These are phyloP conservation scores for Sepiola atlantica DNA, from an alignment of 2,888 invertebrate genomes.

Conservation along the genomic window DNA sequence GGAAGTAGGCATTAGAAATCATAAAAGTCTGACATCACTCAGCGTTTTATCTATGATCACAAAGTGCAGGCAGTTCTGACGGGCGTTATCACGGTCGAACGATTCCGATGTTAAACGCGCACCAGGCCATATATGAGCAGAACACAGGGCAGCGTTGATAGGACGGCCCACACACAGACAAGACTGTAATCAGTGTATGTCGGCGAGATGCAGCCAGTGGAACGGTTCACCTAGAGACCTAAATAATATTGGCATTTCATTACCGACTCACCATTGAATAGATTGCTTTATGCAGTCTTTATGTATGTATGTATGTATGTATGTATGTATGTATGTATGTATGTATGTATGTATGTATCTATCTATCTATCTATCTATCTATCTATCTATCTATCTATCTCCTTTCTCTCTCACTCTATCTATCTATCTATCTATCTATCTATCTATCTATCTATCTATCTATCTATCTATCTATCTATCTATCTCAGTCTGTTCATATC, in stretches of 20 bases:
- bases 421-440: not conserved
- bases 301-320: not conserved
- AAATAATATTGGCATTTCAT: not conserved
- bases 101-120: not conserved
- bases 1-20: not conserved
- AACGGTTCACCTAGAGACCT: slow-evolving; percentile 9
- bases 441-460: not conserved
- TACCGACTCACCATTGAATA: not conserved
- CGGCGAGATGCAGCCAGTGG: not conserved
- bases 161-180: not conserved
- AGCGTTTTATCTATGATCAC: not conserved
- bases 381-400: not conserved
- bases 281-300: not conserved
- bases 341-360: not conserved
- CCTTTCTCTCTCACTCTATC: not conserved
- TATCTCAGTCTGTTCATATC: too few relatives aligned
- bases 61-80: not conserved
- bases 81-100: not conserved
- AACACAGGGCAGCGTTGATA: not conserved
- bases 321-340: not conserved
- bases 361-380: not conserved
- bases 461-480: slow-evolving; percentile 15
- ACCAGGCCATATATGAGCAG: not conserved
- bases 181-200: slow-evolving; percentile 20
- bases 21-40: not conserved